Evolutionary conservation across 92 coral and sea anemone genomes (phyloP).

Genomic region (Porites divaricata): DNA sequence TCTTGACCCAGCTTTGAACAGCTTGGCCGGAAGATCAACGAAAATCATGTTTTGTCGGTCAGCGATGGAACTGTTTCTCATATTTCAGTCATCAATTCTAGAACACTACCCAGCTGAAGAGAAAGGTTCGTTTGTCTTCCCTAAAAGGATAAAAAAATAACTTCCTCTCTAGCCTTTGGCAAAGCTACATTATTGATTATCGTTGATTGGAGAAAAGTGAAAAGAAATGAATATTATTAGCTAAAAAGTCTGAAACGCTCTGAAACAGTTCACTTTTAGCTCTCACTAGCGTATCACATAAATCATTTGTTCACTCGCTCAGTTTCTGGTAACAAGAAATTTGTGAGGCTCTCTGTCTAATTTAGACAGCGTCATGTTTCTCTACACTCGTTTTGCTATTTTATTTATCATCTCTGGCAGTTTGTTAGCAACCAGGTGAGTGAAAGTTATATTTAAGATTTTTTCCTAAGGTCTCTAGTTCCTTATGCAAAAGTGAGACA

Average conservation of each 20-base stretch:
- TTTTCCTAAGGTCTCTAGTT: no score
- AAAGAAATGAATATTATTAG: neutral
- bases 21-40: no score
- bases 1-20: no score
- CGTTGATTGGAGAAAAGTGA: neutral
- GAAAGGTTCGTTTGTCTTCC: neutral
- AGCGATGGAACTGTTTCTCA: no score
- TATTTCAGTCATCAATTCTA: no score
- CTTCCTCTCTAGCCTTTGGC: neutral
- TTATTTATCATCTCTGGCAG: neutral
- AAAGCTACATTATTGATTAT: no score
- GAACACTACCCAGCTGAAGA: neutral
- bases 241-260: neutral
- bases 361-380: neutral
- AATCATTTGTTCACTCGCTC: neutral
- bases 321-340: neutral
- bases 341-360: neutral
- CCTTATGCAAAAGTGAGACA: no score
- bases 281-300: neutral
- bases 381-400: neutral
- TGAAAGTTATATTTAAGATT: no score
- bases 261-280: neutral
- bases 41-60: no score
- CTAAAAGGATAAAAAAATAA: neutral
- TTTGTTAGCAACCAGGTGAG: neutral